Evolutionary conservation across 2,888 invertebrate genomes (phyloP).

Genomic region (Thera obeliscata): DNA sequence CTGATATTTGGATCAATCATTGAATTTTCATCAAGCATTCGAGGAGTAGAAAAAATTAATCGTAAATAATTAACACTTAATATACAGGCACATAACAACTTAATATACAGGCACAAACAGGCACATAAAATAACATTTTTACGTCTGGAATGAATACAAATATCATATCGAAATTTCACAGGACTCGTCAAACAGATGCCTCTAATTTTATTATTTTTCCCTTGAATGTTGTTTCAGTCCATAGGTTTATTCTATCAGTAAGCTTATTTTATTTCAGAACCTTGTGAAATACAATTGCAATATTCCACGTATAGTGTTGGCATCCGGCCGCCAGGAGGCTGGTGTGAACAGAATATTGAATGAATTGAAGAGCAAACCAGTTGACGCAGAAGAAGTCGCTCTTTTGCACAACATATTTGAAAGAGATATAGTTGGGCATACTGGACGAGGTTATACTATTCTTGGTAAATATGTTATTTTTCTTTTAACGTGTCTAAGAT

Average conservation of each 20-base stretch:
- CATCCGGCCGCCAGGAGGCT: constrained; percentile 84
- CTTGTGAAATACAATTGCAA: constrained; percentile 51
- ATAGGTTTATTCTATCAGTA: neutral
- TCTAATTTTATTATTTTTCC: neutral
- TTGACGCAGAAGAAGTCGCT: constrained; percentile 78
- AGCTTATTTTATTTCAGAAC: constrained; percentile 46
- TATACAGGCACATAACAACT: no score
- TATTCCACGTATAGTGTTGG: constrained; percentile 78
- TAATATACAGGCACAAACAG: no score
- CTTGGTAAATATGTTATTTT: constrained; percentile 53
- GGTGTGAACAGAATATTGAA: constrained; percentile 65
- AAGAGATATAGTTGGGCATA: constrained; percentile 82
- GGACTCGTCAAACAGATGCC: no score
- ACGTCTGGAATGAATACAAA: no score
- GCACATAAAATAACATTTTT: no score
- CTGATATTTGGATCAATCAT: no score
- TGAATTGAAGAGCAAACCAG: constrained; percentile 52
- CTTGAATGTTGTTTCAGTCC: neutral
- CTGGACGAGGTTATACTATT: constrained; percentile 86
- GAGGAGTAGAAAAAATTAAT: no score
- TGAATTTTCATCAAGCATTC: no score
- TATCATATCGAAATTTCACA: no score
- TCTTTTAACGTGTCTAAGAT: neutral
- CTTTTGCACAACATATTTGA: constrained; percentile 77
- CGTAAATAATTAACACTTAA: no score